phyloP scores from a whole-genome alignment of 2,113 vertebrate genomes.

The pig (Sus scrofa) region T2T-Sscrofa CM000812.6:214198001-214198500 shows the following conservation, averaged over 20 bases:
- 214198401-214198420: not conserved
- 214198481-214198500: not conserved
- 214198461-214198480: not conserved
- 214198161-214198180: not conserved
- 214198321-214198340: not conserved
- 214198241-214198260: not conserved
- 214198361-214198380: not conserved
- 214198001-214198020: not conserved
- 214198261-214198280: not conserved
- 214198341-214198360: not conserved
- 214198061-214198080: not conserved
- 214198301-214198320: not conserved
- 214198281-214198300: not conserved
- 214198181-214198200: not conserved
- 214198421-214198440: not conserved
- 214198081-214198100: not conserved
- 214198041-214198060: not conserved
- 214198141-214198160: not conserved
- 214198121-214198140: not conserved
- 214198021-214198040: not conserved
- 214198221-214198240: not conserved
- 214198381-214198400: not conserved
- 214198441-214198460: not conserved
- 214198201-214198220: not conserved
- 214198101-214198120: not conserved